Conservation (phyloP, 2,888 invertebrate species). For the Mythimna vitellina region DNA sequence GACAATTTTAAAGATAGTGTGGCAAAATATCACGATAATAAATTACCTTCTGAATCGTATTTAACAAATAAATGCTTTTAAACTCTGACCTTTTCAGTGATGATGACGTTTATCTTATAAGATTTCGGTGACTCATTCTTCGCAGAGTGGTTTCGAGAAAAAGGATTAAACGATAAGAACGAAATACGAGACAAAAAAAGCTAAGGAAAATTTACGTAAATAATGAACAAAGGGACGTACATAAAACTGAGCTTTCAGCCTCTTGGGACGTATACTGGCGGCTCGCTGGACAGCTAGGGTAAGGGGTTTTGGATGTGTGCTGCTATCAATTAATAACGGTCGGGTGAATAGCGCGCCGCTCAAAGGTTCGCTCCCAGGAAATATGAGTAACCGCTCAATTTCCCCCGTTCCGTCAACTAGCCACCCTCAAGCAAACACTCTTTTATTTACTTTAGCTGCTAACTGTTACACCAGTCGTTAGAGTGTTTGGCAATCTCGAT, state of each 20-base stretch:
- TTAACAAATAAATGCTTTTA: conserved; percentile 37
- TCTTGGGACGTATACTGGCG: conserved; percentile 1
- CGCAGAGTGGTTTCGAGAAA: conserved; percentile 13
- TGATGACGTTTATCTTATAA: conserved; percentile 25
- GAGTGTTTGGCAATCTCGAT: conserved; percentile 34
- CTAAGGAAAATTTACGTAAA: conserved; percentile 15
- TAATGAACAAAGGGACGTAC: conserved; percentile 12
- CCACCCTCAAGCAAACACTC: conserved; percentile 61
- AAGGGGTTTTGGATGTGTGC: conserved; percentile 34
- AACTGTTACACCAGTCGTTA: conserved; percentile 42
- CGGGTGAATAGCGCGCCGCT: conserved; percentile 44
- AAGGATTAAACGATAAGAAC: conserved; percentile 13
- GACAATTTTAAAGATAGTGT: conserved; percentile 9
- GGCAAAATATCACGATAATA: conserved; percentile 25
- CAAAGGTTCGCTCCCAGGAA: conserved; percentile 41
- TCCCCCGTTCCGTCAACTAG: conserved; percentile 60
- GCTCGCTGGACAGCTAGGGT: conserved; percentile 4
- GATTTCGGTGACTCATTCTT: conserved; percentile 25
- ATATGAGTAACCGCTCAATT: conserved; percentile 68
- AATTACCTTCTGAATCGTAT: conserved; percentile 15
- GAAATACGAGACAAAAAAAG: conserved; percentile 7
- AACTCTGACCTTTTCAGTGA: conserved; percentile 34
- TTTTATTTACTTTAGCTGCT: conserved; percentile 52
- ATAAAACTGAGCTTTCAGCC: conserved; percentile 14
- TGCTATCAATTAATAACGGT: conserved; percentile 60